Conservation (phyloP, 2,113 vertebrate genomes). For the Pedionomus torquatus region DNA sequence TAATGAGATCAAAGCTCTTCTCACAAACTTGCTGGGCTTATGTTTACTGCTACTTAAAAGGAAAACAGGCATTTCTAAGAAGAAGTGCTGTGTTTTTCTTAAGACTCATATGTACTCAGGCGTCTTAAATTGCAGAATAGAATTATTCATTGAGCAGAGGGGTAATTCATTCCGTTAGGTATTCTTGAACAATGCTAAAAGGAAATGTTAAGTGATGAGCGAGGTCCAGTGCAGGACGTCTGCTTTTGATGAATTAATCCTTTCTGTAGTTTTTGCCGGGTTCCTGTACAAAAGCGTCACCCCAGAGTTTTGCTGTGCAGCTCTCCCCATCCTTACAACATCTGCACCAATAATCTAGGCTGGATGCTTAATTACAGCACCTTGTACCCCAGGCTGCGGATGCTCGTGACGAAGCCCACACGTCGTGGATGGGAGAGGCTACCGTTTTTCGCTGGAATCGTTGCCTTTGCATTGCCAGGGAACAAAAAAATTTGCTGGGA, state of each 20-base stretch:
- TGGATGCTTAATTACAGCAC: not conserved
- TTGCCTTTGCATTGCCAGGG: not conserved
- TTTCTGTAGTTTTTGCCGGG: no score
- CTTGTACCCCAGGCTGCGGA: not conserved
- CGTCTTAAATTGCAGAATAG: not conserved
- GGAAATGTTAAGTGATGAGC: no score
- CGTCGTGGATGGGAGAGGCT: not conserved
- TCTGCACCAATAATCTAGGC: not conserved
- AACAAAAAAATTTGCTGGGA: not conserved
- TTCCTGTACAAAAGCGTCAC: not conserved
- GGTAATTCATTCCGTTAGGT: not conserved
- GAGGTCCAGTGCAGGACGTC: not conserved
- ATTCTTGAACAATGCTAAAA: not conserved
- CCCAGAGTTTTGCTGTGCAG: not conserved
- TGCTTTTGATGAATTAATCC: not conserved
- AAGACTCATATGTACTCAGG: not conserved
- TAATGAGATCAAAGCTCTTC: not conserved
- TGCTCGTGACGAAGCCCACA: not conserved
- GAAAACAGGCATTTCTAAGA: not conserved
- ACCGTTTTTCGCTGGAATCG: not conserved
- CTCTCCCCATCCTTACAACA: not conserved
- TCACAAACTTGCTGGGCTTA: not conserved
- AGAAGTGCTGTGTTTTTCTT: not conserved
- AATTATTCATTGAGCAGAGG: not conserved
- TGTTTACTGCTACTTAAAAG: not conserved